These are phyloP conservation scores for Apis florea DNA, from an alignment of 1,140 invertebrate species.

Conservation along the genomic window DNA sequence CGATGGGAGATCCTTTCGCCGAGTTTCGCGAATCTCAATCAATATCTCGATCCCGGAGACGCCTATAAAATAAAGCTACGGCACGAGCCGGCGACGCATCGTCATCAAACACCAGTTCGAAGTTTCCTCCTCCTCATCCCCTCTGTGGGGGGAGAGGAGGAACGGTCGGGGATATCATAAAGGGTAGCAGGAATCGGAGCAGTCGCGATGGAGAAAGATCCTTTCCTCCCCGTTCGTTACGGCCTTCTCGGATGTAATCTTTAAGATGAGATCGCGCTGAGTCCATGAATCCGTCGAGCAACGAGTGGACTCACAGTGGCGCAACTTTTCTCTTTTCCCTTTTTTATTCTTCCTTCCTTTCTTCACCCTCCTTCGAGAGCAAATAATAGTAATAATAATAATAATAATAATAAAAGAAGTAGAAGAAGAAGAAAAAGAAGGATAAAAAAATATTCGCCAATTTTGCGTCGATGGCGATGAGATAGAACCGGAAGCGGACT, in stretches of 20 bases:
- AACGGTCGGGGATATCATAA: constrained; percentile 64
- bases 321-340: constrained; percentile 44
- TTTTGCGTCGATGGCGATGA: constrained; percentile 10
- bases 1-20: constrained; percentile 35
- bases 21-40: constrained; percentile 60
- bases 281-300: constrained; percentile 64
- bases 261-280: constrained; percentile 72
- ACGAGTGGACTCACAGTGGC: constrained; percentile 36
- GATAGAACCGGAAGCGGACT: neutral
- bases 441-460: constrained; percentile 26
- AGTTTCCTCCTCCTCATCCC: constrained; percentile 35
- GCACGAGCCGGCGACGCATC: constrained; percentile 64
- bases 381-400: neutral
- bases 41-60: constrained; percentile 63
- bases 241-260: constrained; percentile 70
- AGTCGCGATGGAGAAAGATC: constrained; percentile 61
- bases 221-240: constrained; percentile 49
- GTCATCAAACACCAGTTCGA: constrained; percentile 71
- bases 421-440: too few relatives aligned
- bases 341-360: neutral
- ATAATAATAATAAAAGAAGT: too few relatives aligned
- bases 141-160: neutral
- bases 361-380: neutral
- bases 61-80: constrained; percentile 70
- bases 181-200: constrained; percentile 63